Evolutionary conservation across 2,888 invertebrate species (phyloP).

Genomic region (Pammene fasciana): DNA sequence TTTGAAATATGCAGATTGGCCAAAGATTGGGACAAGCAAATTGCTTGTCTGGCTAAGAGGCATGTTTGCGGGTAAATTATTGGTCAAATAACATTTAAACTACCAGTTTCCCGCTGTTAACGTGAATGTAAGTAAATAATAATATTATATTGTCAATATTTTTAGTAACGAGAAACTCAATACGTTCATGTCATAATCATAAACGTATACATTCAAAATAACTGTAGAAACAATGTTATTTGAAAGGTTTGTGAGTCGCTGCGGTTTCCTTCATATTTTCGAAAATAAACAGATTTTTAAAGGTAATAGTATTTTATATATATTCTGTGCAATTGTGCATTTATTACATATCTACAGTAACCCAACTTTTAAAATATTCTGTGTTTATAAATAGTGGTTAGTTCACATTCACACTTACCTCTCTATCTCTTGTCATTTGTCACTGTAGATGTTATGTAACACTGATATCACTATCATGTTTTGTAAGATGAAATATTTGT

Average conservation of each 20-base stretch:
- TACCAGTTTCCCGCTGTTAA: conserved; percentile 22
- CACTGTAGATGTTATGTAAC: conserved; percentile 9
- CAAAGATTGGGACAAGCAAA: conserved; percentile 28
- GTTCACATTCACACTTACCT: background rate
- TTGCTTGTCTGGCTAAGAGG: conserved; percentile 23
- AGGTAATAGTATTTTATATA: too few species aligned
- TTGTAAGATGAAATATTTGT: background rate
- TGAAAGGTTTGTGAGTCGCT: too few species aligned
- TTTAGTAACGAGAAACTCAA: background rate
- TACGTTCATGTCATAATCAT: conserved; percentile 4
- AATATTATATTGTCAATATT: conserved; percentile 1
- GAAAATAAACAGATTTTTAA: too few species aligned
- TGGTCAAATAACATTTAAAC: conserved; percentile 12
- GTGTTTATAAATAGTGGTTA: conserved; percentile 11
- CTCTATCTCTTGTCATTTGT: background rate
- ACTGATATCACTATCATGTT: background rate
- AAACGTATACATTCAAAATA: background rate
- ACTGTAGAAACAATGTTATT: too few species aligned
- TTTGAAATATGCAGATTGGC: conserved; percentile 38
- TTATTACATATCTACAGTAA: too few species aligned
- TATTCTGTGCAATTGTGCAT: too few species aligned
- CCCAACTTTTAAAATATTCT: too few species aligned
- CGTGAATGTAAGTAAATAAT: conserved; percentile 10
- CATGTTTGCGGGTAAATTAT: conserved; percentile 12
- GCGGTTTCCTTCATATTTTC: too few species aligned